Base-by-base conservation (phyloP, 2,888 invertebrate species). In the Luffia ferchaultella region DNA sequence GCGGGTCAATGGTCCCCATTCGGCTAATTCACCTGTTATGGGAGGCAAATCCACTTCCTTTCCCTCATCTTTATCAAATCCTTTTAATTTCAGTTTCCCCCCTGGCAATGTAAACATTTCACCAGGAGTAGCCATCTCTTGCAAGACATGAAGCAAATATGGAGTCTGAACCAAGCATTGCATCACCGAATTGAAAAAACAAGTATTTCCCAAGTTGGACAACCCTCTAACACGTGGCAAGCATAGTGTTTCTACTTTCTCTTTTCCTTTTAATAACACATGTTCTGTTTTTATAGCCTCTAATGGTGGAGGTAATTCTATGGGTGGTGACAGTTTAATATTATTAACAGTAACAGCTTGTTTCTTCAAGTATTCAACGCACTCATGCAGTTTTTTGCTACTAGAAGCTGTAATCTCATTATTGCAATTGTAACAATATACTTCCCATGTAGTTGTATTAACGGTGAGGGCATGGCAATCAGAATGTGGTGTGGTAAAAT, bases 171-270 rank as follows among this genome's bases (percentile, higher is more conserved):
- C 92, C 61, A 96, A 82, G 68, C 95, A 95, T 79, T 98, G 98
- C 85, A 98, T 88, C 7, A 97, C 96, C 19, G 97, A 95, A 84
- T 98, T 98, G 71, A 98, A 96, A 76, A 97, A 98, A 70, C 98
- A 98, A 0, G 98, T 98, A 70, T 98, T 98, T 47, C 98, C 97
- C 66, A 97, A 83, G 80, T 98, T 98, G 48, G 87, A 86, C 43
- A 98, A 80, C 0, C 98, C 98, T 78, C 95, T 79, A 0, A 90
- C 89, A 42, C 89, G 76, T 0, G 87, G 87, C 53, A 87, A 58
- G 55, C 62, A 69, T 52, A 66, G 60, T n/a, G 62, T 60, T 48
- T 68, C 62, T 0, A 68, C 62, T 58, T 76, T 80, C 18, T 80
- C 77, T 61, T 77, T 82, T 1, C 62, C 66, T 64, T 78, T 80